Percentiles rank a stretch among this genome's conserved stretches.
Conservation (phyloP, 1,140 invertebrate species). For the Monochamus saltuarius region DNA sequence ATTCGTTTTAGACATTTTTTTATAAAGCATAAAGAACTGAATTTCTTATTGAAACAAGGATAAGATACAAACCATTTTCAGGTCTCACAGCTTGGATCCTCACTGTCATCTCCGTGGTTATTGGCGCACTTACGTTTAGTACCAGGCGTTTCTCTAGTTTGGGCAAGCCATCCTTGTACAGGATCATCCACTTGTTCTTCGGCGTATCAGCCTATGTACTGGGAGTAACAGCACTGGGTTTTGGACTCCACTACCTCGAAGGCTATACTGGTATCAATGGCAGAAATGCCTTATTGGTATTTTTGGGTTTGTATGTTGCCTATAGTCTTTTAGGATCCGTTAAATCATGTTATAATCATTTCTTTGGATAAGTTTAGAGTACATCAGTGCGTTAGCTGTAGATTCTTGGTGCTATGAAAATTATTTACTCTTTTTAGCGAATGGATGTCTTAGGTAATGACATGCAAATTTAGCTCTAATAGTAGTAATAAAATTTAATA, state of each 20-base stretch:
- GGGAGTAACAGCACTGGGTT: conserved; percentile 1
- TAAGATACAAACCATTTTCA: too few relatives aligned
- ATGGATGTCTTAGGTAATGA: too few relatives aligned
- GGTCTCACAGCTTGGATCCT: conserved; percentile 10
- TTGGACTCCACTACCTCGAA: background rate
- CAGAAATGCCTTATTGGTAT: background rate
- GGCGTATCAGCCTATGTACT: background rate
- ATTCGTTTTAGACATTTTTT: too few relatives aligned
- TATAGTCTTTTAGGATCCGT: conserved; percentile 3
- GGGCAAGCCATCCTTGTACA: background rate
- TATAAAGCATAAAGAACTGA: too few relatives aligned
- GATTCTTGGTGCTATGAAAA: background rate
- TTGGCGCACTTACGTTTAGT: background rate
- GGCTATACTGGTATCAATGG: background rate
- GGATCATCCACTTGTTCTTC: conserved; percentile 2
- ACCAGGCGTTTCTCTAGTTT: background rate
- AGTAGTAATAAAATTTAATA: too few relatives aligned
- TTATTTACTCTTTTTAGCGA: background rate
- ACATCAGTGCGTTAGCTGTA: background rate
- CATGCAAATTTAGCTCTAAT: too few relatives aligned
- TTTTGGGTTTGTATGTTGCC: background rate
- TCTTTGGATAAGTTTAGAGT: background rate
- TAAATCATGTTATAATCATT: background rate
- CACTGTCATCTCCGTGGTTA: background rate
- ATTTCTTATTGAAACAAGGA: too few relatives aligned